Evolutionary conservation across 1,140 invertebrate species (phyloP), one percentile per base, ranked within the genome.

Genomic region (Aricia agestis): DNA sequence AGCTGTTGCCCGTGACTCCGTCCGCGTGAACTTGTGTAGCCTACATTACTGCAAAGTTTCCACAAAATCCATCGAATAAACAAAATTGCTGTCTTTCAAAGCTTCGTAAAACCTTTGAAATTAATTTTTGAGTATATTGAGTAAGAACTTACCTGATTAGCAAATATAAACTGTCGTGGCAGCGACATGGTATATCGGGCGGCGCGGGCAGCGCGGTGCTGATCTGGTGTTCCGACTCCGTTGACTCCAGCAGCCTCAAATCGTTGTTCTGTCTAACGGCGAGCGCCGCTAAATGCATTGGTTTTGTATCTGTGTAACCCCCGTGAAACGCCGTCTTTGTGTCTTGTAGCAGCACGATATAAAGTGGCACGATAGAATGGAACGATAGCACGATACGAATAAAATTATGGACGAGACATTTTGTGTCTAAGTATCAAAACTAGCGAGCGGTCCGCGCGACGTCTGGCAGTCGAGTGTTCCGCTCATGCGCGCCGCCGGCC

Each of bases 131-230:
- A 25, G 25, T 25, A 25, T 25, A 25, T 25, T 42, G 41, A 42
- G 41, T 42, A 42, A 2, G 41, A 42, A 11, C 45, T 13, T 52
- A 52, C 45, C 45, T 52, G 45, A 52, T 52, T 52, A 52, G 45
- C 87, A 73, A 87, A 90, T 63, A 83, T 84, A 70, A 90, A 90
- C 66, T 89, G 83, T 68, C 88, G 76, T 69, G 88, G 86, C 45
- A 90, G 68, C 19, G 85, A 89, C 88, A 89, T 90, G 25, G 57
- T 66, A 89, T 89, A 65, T 89, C 86, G 1, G 88, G 88, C 4
- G 88, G 86, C 6, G 83, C 83, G 66, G 84, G 82, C 52, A 81
- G 70, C 32, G 73, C 69, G 25, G 78, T 71, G 31, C 79, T 76
- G 68, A 83, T 78, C 63, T 88, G 82, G 32, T 90, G 84, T 67